These are phyloP conservation scores for Collichthys lucidus DNA, from an alignment of 2,113 vertebrate genomes.

Conservation along the genomic window DNA sequence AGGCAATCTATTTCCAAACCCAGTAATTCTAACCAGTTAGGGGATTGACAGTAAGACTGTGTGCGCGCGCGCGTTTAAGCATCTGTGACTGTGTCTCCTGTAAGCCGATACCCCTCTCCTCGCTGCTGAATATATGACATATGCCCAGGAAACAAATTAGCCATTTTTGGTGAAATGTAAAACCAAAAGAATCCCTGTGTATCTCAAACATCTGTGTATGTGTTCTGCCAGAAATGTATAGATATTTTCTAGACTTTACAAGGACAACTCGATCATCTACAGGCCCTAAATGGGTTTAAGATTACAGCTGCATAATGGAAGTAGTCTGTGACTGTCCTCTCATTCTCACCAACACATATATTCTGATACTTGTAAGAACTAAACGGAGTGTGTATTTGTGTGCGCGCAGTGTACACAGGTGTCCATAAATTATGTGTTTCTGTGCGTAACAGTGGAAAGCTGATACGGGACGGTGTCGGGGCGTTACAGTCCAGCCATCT, in stretches of 20 bases:
- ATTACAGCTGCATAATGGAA: neutral
- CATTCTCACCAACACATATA: no score
- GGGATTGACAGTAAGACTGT: conserved; percentile 51
- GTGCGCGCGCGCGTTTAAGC: conserved; percentile 47
- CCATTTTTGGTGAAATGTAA: conserved; percentile 46
- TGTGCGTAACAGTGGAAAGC: conserved; percentile 22
- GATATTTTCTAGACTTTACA: neutral
- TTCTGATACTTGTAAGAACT: neutral
- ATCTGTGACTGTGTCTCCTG: conserved; percentile 65
- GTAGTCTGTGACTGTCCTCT: neutral
- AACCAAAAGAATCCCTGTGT: conserved; percentile 37
- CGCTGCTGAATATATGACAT: conserved; percentile 62
- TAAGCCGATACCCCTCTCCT: conserved; percentile 63
- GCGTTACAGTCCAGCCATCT: conserved; percentile 23
- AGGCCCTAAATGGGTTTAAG: neutral
- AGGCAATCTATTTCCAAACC: conserved; percentile 66
- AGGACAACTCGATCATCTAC: neutral
- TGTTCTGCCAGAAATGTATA: neutral
- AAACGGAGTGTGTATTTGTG: neutral
- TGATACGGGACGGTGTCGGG: conserved; percentile 28
- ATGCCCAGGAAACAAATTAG: conserved; percentile 69
- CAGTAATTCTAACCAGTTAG: conserved; percentile 71
- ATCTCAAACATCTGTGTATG: conserved; percentile 22
- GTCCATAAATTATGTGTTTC: neutral
- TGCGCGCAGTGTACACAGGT: neutral